Conservation (phyloP, 2,797 vertebrate genomes). For the Pseudopleuronectes americanus region DNA sequence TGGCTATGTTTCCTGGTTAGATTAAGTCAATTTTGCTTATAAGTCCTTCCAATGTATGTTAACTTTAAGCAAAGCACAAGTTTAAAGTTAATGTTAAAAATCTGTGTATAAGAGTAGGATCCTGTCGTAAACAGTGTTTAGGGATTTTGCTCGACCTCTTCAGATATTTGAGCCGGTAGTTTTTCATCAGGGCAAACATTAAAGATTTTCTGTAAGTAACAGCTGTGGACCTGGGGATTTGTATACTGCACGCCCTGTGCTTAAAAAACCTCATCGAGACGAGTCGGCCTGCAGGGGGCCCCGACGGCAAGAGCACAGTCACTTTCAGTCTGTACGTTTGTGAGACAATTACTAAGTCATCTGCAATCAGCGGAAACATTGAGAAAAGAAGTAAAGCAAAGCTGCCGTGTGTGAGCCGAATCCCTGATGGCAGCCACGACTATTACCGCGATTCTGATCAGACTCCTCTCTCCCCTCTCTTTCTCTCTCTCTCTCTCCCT, state of each 20-base stretch:
- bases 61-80: too few relatives aligned
- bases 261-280: background rate
- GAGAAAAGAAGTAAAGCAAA: background rate
- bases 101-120: too few relatives aligned
- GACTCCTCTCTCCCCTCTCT: constrained; percentile 8
- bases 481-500: constrained; percentile 14
- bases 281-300: constrained; percentile 1
- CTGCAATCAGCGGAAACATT: constrained; percentile 26
- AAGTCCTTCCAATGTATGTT: too few relatives aligned
- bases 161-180: too few relatives aligned
- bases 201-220: background rate
- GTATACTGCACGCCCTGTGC: background rate
- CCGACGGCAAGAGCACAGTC: constrained; percentile 9
- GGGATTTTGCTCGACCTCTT: background rate
- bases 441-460: constrained; percentile 20
- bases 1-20: too few relatives aligned
- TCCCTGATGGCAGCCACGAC: constrained; percentile 16
- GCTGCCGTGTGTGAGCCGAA: constrained; percentile 7
- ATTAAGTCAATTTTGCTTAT: too few relatives aligned
- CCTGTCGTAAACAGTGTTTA: too few relatives aligned
- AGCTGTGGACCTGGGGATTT: background rate
- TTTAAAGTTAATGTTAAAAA: too few relatives aligned
- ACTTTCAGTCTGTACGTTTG: constrained; percentile 13
- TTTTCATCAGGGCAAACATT: too few relatives aligned
- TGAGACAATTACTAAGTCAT: constrained; percentile 30